Conservation (phyloP, 2,797 vertebrate genomes). For the Tachyglossus aculeatus region DNA sequence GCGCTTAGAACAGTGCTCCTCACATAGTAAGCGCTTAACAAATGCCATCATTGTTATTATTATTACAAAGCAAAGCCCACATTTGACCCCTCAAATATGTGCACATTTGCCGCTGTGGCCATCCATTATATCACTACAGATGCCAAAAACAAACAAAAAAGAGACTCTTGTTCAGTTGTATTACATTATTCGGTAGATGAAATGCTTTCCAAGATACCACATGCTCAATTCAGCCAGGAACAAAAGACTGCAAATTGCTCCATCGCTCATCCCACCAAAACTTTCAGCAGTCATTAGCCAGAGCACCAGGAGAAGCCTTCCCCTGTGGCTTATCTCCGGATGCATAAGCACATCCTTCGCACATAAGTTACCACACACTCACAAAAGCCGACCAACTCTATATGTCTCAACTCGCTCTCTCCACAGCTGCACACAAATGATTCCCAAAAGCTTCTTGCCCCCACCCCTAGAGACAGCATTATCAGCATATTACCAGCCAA, state of each 20-base stretch:
- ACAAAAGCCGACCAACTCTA: neutral
- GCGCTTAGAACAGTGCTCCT: too few species aligned
- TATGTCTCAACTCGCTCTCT: neutral
- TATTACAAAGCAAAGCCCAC: too few species aligned
- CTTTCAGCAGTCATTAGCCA: neutral
- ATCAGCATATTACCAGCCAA: constrained; percentile 35
- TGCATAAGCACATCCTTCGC: neutral
- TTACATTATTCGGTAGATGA: neutral
- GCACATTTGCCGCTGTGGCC: too few species aligned
- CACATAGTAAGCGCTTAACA: too few species aligned
- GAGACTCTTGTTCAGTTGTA: too few species aligned
- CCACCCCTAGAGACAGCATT: constrained; percentile 16
- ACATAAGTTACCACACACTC: neutral
- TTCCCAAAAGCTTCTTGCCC: neutral
- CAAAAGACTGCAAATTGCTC: neutral
- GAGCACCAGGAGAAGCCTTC: neutral
- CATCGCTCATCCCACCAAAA: neutral
- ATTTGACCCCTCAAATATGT: too few species aligned
- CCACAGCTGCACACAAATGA: constrained; percentile 21
- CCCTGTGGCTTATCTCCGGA: neutral
- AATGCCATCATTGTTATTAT: too few species aligned
- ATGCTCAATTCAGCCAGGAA: fast-evolving
- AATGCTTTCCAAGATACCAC: neutral
- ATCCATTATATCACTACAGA: neutral
- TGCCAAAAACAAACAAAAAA: neutral